Conservation (phyloP, 2,797 vertebrate genomes). For the Anisognathus igniventris region DNA sequence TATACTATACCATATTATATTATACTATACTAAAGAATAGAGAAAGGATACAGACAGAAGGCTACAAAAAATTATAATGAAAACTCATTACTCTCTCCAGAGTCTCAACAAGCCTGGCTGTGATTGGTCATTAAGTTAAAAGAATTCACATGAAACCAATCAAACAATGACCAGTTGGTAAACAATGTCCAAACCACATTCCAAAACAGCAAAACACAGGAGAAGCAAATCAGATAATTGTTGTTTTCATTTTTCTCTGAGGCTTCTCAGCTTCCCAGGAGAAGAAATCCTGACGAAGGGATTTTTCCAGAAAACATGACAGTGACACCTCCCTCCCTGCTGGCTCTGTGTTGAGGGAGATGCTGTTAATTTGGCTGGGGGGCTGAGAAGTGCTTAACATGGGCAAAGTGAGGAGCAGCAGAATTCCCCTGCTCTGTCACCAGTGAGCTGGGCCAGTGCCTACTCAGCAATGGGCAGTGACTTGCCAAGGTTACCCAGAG, state of each 20-base stretch:
- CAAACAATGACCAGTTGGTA: background rate
- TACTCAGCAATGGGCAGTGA: background rate
- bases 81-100: background rate
- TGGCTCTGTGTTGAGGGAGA: background rate
- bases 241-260: background rate
- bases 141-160: background rate
- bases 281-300: background rate
- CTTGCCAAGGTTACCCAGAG: constrained; percentile 42
- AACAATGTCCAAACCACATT: background rate
- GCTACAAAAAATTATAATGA: no score
- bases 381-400: background rate
- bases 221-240: background rate
- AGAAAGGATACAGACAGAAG: no score
- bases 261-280: background rate
- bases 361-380: background rate
- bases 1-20: no score
- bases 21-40: no score
- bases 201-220: background rate
- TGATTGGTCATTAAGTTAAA: background rate
- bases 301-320: background rate
- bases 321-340: background rate
- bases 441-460: background rate
- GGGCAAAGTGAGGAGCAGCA: background rate
- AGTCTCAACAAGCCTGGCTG: background rate
- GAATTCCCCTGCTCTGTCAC: background rate